These are phyloP conservation scores for Buceros bicornis DNA, from an alignment of 2,797 vertebrate genomes.

Conservation along the genomic window DNA sequence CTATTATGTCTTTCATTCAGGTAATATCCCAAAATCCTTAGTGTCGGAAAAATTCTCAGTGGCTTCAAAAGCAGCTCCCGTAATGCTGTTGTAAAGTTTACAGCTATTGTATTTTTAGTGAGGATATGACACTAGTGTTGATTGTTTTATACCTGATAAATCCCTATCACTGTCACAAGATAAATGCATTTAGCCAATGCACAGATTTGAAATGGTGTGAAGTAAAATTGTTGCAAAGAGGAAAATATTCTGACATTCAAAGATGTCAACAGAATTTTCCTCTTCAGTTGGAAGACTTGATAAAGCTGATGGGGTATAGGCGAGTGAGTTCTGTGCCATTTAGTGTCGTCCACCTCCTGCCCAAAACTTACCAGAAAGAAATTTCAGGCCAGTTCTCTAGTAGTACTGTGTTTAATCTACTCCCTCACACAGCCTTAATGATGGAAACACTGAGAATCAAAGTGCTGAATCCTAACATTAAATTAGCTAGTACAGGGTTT, in stretches of 20 bases:
- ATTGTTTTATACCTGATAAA: not conserved
- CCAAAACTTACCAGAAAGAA: not conserved
- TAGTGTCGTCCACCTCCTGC: not conserved
- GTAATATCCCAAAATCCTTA: not conserved
- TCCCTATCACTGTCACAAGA: not conserved
- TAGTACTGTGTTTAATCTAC: not conserved
- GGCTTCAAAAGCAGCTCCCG: not conserved
- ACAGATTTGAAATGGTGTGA: not conserved
- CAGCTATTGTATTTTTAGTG: not conserved
- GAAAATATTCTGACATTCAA: slow-evolving; percentile 1
- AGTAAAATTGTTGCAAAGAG: not conserved
- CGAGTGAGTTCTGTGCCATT: not conserved
- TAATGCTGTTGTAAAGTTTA: not conserved
- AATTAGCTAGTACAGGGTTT: not conserved
- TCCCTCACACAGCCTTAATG: not conserved
- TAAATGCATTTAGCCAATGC: not conserved
- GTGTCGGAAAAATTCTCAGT: not conserved
- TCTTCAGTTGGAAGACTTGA: not conserved
- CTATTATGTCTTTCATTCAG: not conserved
- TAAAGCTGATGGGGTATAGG: not conserved
- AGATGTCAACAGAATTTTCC: not conserved
- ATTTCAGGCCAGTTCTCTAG: not conserved
- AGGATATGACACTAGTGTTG: not conserved
- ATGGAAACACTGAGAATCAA: not conserved
- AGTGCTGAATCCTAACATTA: not conserved